These are phyloP conservation scores for Apodemus sylvaticus DNA, from an alignment of 2,113 vertebrate genomes.

Conservation along the genomic window DNA sequence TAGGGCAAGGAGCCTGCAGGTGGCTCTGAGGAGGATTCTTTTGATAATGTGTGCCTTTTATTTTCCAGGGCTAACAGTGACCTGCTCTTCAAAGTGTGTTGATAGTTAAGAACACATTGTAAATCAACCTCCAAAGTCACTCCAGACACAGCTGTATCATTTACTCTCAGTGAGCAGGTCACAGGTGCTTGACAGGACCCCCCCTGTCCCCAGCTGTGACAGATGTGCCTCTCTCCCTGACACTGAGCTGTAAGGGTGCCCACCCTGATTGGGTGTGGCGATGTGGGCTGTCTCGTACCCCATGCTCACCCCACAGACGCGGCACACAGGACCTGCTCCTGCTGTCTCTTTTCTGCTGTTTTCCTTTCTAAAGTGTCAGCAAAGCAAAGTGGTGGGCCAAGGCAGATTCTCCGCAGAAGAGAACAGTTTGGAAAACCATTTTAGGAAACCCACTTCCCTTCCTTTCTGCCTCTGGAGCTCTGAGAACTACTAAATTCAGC, in stretches of 20 bases:
- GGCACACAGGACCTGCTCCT: neutral
- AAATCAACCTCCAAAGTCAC: neutral
- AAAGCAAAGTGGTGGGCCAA: neutral
- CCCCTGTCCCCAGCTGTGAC: neutral
- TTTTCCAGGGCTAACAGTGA: neutral
- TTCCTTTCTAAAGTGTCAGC: neutral
- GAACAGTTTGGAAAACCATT: neutral
- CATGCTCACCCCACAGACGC: neutral
- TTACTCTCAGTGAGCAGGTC: neutral
- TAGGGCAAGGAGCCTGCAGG: neutral
- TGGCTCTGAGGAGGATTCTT: neutral
- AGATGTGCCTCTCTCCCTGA: neutral
- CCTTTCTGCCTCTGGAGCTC: neutral
- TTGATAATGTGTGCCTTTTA: neutral
- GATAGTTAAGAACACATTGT: neutral
- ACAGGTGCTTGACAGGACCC: neutral
- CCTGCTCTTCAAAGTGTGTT: neutral
- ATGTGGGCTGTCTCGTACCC: neutral
- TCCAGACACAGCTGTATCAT: neutral
- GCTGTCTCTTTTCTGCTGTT: neutral
- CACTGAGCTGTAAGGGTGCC: neutral
- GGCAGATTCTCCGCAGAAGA: neutral
- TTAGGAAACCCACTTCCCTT: neutral
- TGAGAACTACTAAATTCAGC: neutral
- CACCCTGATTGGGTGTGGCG: neutral